Percentiles rank a stretch among this genome's conserved stretches.
Evolutionary conservation across 2,113 vertebrate genomes (phyloP).

Genomic region (Ornithorhynchus anatinus): DNA sequence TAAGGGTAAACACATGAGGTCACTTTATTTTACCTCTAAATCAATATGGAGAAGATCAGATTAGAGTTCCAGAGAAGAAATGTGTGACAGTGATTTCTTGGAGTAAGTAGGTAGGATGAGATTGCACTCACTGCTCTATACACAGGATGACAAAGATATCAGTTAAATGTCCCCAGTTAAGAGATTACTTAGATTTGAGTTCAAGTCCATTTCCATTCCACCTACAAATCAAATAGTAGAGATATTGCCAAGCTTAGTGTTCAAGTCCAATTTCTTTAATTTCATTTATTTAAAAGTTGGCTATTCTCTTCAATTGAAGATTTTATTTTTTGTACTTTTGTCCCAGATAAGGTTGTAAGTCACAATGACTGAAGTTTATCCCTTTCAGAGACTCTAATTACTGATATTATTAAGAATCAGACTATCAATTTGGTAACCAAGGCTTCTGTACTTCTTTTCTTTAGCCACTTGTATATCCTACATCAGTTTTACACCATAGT

Average conservation of each 20-base stretch:
- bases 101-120: no score
- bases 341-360: background rate
- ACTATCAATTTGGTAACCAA: background rate
- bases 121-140: no score
- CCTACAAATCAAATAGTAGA: background rate
- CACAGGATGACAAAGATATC: no score
- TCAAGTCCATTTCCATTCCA: background rate
- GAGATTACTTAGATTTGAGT: background rate
- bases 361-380: background rate
- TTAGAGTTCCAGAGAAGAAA: no score
- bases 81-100: no score
- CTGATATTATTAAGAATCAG: background rate
- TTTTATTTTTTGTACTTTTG: background rate
- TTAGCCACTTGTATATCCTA: background rate
- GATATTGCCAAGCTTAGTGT: background rate
- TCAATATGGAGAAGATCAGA: no score
- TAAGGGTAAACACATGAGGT: no score
- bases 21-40: no score
- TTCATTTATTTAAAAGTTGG: background rate
- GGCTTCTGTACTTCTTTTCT: background rate
- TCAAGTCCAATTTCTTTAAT: background rate
- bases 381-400: slow-evolving; percentile 16
- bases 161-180: background rate
- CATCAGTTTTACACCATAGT: background rate
- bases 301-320: background rate